Evolutionary conservation across 1,140 invertebrate genomes (phyloP), one percentile per base, ranked within the genome.

Genomic region (Trichonephila clavata): DNA sequence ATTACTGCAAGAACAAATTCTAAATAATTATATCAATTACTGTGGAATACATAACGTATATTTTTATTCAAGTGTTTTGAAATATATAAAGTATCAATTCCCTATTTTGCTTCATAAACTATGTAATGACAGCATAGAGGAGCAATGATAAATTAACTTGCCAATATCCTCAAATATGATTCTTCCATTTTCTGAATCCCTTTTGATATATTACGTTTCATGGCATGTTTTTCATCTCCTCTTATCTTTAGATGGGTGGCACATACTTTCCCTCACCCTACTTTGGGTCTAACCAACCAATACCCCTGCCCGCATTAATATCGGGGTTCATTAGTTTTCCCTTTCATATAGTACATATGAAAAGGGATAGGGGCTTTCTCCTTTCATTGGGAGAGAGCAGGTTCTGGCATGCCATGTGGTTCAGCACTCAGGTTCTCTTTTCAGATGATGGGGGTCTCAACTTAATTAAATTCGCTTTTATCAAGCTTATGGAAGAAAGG

Each of bases 311-410:
- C 87, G 32, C 39, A 89, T 89, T 77, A 89, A 89, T 89, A 65
- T 89, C 65, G 32, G 21, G 87, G 87, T 89, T 89, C 65, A 89
- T 89, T 77, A 89, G 87, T 89, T 89, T 89, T 89, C 87, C 68
- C 63, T 77, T 39, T 89, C 61, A 32, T 77, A 71, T 24, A 32
- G 32, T 39, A 77, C 60, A 89, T 77, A 57, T 57, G 86, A 63
- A 60, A 5, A 24, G 50, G 50, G 81, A 50, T 43, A 59, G 81
- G 50, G 50, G 43, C 13, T 57, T n/a, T 39, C 81, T 39, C 50
- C 81, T 27, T 24, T 59, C 21, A 18, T 57, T 18, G 81, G 50
- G 10, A 83, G 57, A 83, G 71, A 32, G 39, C 57, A 57, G 39
- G 81, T 8, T 83, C 7, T n/a, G 13, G 81, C 21, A 83, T 59